phyloP scores from a whole-genome alignment of 2,888 invertebrate genomes.

The Scaeva pyrastri region DNA sequence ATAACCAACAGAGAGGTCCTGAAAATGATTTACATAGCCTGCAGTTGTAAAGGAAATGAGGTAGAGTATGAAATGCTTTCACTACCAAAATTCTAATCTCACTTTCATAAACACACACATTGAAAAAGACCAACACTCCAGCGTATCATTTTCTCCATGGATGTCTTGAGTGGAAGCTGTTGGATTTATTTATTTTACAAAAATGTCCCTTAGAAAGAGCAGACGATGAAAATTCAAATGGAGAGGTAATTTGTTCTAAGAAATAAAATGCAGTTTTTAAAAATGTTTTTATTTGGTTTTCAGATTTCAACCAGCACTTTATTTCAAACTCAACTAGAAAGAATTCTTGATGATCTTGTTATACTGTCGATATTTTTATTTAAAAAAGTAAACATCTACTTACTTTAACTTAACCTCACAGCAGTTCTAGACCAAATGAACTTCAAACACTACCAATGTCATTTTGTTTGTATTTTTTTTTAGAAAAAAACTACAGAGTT shows the following conservation, averaged over 20 bases:
- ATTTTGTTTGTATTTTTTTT: neutral
- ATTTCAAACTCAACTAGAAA: constrained; percentile 77
- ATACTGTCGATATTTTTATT: constrained; percentile 79
- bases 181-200: constrained; percentile 80
- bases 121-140: constrained; percentile 78
- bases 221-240: neutral
- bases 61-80: constrained; percentile 64
- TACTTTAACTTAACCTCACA: no score
- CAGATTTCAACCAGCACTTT: neutral
- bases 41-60: constrained; percentile 81
- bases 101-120: neutral
- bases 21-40: constrained; percentile 80
- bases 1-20: constrained; percentile 78
- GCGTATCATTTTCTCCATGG: constrained; percentile 83
- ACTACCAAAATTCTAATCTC: neutral
- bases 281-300: neutral
- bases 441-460: no score
- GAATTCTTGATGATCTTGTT: constrained; percentile 78
- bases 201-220: constrained; percentile 64
- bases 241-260: constrained; percentile 27
- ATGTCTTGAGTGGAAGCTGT: constrained; percentile 82
- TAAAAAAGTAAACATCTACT: constrained; percentile 74
- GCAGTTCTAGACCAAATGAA: no score
- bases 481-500: constrained; percentile 83
- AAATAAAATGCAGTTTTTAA: neutral